Percentiles rank a stretch among this genome's conserved stretches.
Evolutionary conservation across 2,888 invertebrate species (phyloP).

Genomic region (Exephanes ischioxanthus): DNA sequence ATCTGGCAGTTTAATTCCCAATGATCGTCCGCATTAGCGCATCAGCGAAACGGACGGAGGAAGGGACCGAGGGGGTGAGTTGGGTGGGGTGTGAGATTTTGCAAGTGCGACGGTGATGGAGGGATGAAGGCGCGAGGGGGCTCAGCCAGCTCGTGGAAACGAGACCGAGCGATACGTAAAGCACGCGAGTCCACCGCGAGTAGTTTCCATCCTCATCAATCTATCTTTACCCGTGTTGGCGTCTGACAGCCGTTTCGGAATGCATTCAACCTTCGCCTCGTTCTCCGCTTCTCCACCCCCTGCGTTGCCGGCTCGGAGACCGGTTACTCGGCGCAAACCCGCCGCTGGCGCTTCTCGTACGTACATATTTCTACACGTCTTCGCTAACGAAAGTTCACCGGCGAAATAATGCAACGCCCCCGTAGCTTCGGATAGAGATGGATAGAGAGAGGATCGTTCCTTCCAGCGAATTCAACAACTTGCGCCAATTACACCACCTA

Average conservation of each 20-base stretch:
- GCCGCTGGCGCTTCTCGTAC: neutral
- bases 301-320: slow-evolving; percentile 63
- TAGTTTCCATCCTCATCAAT: slow-evolving; percentile 78
- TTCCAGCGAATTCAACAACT: neutral
- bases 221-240: slow-evolving; percentile 79
- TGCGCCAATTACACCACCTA: slow-evolving; percentile 70
- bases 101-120: slow-evolving; percentile 49
- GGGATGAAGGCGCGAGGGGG: slow-evolving; percentile 66
- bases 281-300: slow-evolving; percentile 53
- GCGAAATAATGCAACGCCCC: neutral
- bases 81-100: slow-evolving; percentile 3
- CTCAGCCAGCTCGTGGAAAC: slow-evolving; percentile 45
- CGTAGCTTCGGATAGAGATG: slow-evolving; percentile 60
- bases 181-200: slow-evolving; percentile 78
- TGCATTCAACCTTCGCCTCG: slow-evolving; percentile 77
- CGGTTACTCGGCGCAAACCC: slow-evolving; percentile 66
- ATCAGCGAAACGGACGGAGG: slow-evolving; percentile 52
- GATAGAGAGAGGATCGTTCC: neutral
- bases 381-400: neutral
- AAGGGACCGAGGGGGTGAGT: slow-evolving; percentile 38
- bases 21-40: slow-evolving; percentile 76
- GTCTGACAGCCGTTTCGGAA: slow-evolving; percentile 82
- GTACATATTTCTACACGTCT: neutral
- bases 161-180: slow-evolving; percentile 70
- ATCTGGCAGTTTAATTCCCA: slow-evolving; percentile 79